Conservation (phyloP, 2,888 invertebrate species). For the Campoletis raptor region DNA sequence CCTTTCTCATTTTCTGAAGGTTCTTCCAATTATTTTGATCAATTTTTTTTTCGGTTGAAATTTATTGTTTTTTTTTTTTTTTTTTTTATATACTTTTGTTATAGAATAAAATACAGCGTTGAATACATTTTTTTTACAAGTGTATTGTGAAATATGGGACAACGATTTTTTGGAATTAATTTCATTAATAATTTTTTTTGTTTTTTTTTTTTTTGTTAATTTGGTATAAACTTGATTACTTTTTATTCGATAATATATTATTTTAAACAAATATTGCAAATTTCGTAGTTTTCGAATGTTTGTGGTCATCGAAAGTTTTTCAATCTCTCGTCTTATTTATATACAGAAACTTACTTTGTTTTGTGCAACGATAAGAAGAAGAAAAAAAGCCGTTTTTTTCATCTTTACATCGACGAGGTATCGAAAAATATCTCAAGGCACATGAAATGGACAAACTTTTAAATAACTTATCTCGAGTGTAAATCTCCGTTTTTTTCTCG, state of each 20-base stretch:
- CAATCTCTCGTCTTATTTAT: conserved; percentile 23
- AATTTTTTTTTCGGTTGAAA: not conserved
- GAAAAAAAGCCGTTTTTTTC: not conserved
- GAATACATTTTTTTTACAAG: too few relatives aligned
- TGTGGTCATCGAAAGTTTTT: not conserved
- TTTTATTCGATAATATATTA: not conserved
- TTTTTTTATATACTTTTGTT: not conserved
- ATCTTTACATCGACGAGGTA: conserved; percentile 9
- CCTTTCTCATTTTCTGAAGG: conserved; percentile 26
- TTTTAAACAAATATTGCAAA: not conserved
- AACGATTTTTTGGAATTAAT: not conserved
- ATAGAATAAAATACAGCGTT: too few relatives aligned
- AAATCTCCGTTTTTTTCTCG: conserved; percentile 29
- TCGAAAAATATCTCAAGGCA: conserved; percentile 9
- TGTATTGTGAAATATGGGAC: too few relatives aligned
- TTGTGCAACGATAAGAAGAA: not conserved
- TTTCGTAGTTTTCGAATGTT: not conserved
- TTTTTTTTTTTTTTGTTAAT: not conserved
- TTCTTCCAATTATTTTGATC: conserved; percentile 10
- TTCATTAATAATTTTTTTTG: not conserved
- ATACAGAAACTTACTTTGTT: not conserved
- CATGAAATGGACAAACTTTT: conserved; percentile 25
- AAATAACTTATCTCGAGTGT: conserved; percentile 37
- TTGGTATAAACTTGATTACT: not conserved
- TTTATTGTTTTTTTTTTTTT: not conserved